phyloP scores from a whole-genome alignment of 2,113 vertebrate species.

The Campylorhamphus procurvoides region DNA sequence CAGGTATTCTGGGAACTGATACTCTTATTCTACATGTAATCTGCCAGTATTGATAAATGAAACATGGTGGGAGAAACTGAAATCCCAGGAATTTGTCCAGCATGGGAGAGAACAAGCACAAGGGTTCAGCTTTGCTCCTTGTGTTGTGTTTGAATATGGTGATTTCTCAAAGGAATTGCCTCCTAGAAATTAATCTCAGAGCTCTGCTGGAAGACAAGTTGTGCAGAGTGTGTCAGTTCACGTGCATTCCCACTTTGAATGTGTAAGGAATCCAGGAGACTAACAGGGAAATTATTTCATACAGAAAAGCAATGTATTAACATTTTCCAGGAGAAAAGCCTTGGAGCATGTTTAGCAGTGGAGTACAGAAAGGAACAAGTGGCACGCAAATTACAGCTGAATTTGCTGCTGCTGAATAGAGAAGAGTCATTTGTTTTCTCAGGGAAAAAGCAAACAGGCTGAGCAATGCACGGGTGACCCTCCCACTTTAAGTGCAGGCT shows the following conservation, averaged over 20 bases:
- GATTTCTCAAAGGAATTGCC: background rate
- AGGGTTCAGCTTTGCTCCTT: background rate
- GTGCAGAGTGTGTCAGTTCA: background rate
- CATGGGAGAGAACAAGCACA: background rate
- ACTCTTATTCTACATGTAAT: fast-evolving
- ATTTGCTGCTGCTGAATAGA: background rate
- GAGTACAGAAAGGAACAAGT: background rate
- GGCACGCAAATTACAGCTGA: background rate
- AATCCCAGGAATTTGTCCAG: background rate
- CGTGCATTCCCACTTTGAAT: background rate
- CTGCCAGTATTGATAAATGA: background rate
- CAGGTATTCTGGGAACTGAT: background rate
- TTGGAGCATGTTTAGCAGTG: background rate
- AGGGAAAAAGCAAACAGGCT: background rate
- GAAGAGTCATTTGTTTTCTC: slow-evolving; percentile 2
- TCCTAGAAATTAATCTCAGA: background rate
- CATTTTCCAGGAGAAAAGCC: background rate
- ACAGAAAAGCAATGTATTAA: background rate
- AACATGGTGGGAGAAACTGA: fast-evolving
- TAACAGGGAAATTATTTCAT: background rate
- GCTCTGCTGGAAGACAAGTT: slow-evolving; percentile 4
- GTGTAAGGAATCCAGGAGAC: background rate
- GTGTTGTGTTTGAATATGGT: background rate
- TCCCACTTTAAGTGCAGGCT: slow-evolving; percentile 24
- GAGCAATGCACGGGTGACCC: background rate